Percentiles rank a stretch among this genome's conserved stretches.
These are phyloP conservation scores for Habropoda laboriosa DNA, from an alignment of 1,140 invertebrate genomes.

Conservation along the genomic window DNA sequence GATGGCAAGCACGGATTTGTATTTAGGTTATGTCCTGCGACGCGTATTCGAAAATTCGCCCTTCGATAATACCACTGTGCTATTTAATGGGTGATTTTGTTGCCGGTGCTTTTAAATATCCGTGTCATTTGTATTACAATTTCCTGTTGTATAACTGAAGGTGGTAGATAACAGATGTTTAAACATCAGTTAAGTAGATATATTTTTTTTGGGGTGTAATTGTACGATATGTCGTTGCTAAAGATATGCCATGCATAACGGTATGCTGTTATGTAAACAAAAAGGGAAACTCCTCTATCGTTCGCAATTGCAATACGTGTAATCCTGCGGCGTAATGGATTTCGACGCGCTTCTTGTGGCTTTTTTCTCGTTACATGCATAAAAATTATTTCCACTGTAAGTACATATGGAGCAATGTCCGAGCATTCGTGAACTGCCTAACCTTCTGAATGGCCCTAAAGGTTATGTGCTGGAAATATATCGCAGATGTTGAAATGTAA, in stretches of 20 bases:
- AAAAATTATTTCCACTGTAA: not conserved
- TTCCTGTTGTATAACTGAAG: not conserved
- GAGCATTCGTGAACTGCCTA: not conserved
- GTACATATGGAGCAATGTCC: no score
- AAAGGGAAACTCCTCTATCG: slow-evolving; percentile 22
- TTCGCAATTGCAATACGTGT: not conserved
- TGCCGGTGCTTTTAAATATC: not conserved
- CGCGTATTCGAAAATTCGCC: not conserved
- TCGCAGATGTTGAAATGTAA: not conserved
- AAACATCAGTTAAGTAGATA: not conserved
- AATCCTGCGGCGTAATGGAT: not conserved
- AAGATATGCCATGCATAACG: not conserved
- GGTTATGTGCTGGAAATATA: not conserved
- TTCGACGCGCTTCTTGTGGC: not conserved
- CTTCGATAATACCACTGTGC: no score
- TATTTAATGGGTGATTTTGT: not conserved
- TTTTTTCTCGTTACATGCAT: no score
- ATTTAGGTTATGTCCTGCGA: slow-evolving; percentile 28
- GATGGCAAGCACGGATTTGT: not conserved
- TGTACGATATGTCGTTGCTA: not conserved
- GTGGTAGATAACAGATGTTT: no score
- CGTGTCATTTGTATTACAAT: not conserved
- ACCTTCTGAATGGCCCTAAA: not conserved
- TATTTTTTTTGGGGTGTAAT: not conserved
- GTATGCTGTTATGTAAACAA: slow-evolving; percentile 38